Conservation (phyloP, 2,113 vertebrate genomes). For the Pampusana beccarii region DNA sequence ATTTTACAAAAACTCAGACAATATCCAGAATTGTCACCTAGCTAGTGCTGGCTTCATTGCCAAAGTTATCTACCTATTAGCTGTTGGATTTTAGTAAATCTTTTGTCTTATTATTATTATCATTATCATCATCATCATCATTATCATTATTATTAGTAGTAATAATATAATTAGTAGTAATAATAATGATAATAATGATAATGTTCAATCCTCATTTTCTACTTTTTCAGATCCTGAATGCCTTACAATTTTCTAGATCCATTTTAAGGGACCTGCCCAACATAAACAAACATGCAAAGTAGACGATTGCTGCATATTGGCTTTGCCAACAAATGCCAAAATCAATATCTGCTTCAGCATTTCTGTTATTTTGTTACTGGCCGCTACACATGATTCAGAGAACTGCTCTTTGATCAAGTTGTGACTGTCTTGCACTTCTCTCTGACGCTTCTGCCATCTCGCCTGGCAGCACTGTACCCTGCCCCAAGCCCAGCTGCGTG, state of each 20-base stretch:
- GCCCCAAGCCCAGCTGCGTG: background rate
- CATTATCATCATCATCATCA: background rate
- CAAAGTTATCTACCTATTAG: background rate
- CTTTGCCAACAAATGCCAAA: background rate
- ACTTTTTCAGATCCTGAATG: too few relatives aligned
- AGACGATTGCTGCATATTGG: background rate
- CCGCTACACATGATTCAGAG: background rate
- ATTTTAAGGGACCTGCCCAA: background rate
- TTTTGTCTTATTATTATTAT: background rate
- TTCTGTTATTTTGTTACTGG: background rate
- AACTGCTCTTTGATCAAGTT: background rate
- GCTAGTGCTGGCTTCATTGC: background rate
- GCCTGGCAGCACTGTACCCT: background rate
- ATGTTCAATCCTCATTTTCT: too few relatives aligned
- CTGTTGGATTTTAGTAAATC: background rate
- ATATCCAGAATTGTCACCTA: background rate
- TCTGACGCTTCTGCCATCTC: background rate
- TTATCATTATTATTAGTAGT: too few relatives aligned
- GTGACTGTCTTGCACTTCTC: background rate
- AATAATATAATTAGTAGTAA: too few relatives aligned
- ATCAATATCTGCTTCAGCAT: background rate
- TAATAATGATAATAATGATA: too few relatives aligned
- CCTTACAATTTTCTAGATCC: background rate
- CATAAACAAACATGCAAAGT: background rate
- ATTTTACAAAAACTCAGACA: background rate